Base-by-base conservation (phyloP, 2,888 invertebrate genomes). In the Antheraea assamensis region DNA sequence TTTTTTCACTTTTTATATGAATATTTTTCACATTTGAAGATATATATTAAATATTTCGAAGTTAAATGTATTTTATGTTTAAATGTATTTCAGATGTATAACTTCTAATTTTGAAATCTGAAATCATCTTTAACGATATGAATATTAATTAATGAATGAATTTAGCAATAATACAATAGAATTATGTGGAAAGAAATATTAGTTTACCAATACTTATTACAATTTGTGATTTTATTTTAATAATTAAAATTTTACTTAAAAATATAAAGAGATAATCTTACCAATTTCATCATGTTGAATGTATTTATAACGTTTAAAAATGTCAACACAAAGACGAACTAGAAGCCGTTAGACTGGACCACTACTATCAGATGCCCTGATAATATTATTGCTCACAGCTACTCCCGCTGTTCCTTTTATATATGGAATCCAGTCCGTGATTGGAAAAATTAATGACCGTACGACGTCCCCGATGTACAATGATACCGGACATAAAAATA, bases 381-480 rank as follows among this genome's bases (percentile, higher is more conserved):
- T 80, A 75, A 73, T 78, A 35, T 68, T 64, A 74, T 72, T 75
- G 76, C 75, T 78, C 72, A 74, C 55, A 66, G 66, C 73, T 72
- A 72, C 61, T 73, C 75, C 73, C 71, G 78, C 76, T 79, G 73
- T 79, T 75, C 76, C 82, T 86, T 64, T 90, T 92, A 87, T 93
- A 93, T 91, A 91, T 79, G 73, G 76, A 78, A 80, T 87, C 86
- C 86, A 80, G 84, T 85, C 83, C 94, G 93, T 93, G 94, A 88
- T 89, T 82, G 83, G 94, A 92, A 93, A 90, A 87, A 81, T 82
- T 92, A 92, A 92, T 92, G 86, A 82, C 77, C 77, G 74, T 76
- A 74, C 78, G 79, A 78, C 82, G 87, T 87, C 88, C 89, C 88
- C 86, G 84, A 78, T 81, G 80, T 80, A 82, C 86, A 85, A 86